A percentile compares a stretch with the other conserved stretches of the same genome.
Conservation (phyloP, 2,888 invertebrate genomes). For the Megaustenia siamemsis region DNA sequence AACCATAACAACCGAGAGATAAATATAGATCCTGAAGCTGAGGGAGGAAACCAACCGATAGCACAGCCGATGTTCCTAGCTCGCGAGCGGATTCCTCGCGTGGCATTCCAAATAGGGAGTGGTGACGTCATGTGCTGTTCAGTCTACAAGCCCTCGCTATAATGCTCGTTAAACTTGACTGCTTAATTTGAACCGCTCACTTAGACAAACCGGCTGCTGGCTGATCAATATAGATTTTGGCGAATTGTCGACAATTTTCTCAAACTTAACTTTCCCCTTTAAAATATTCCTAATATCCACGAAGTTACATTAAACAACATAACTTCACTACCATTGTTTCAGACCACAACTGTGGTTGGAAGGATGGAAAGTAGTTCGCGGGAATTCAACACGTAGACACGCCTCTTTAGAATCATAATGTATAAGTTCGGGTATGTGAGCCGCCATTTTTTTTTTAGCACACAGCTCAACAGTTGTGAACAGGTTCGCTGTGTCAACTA, state of each 20-base stretch:
- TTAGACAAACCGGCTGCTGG: background rate
- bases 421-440: background rate
- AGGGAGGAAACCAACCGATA: conserved; percentile 57
- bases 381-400: background rate
- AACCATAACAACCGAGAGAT: conserved; percentile 54
- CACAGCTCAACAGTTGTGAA: too few species aligned
- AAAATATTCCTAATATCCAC: too few species aligned
- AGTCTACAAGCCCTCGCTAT: too few species aligned
- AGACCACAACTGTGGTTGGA: background rate
- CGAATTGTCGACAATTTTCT: too few species aligned
- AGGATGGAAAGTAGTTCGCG: background rate
- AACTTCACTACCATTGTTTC: background rate
- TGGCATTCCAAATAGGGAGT: conserved; percentile 74
- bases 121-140: conserved; percentile 68
- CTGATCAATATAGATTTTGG: too few species aligned
- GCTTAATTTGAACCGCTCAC: background rate
- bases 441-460: too few species aligned
- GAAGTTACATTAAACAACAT: too few species aligned
- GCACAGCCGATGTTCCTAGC: conserved; percentile 60
- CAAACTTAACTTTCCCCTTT: too few species aligned
- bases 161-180: background rate
- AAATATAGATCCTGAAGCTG: conserved; percentile 54
- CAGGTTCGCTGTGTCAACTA: too few species aligned
- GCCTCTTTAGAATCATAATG: conserved; percentile 5
- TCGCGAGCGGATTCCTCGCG: conserved; percentile 68